Conservation (phyloP, 1,140 invertebrate species). For the Lepidurus arcticus region DNA sequence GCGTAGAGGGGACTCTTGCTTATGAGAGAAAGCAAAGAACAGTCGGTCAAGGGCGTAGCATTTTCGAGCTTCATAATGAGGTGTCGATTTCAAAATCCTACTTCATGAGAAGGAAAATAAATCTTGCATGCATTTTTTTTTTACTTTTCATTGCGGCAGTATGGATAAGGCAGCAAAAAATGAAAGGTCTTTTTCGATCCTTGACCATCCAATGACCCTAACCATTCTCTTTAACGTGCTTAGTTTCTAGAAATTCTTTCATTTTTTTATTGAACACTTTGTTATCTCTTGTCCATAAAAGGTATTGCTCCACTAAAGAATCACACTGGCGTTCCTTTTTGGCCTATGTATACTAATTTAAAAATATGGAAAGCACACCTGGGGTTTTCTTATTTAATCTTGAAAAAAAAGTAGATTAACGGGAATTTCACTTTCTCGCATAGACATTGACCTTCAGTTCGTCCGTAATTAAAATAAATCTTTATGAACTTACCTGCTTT, state of each 20-base stretch:
- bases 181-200: background rate
- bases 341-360: no score
- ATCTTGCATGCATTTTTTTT: background rate
- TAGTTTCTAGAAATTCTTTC: no score
- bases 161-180: background rate
- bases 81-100: conserved; percentile 4
- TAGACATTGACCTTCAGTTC: background rate
- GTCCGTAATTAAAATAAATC: background rate
- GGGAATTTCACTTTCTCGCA: background rate
- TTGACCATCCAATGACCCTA: no score
- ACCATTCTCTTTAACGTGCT: no score
- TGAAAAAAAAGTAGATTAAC: background rate
- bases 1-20: background rate
- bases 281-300: no score
- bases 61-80: background rate
- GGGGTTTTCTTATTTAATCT: no score
- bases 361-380: no score
- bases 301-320: no score
- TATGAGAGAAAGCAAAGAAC: conserved; percentile 17
- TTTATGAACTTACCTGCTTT: background rate
- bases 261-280: no score
- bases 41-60: conserved; percentile 17
- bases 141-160: background rate
- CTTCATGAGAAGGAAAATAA: background rate
- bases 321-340: no score